Conservation (phyloP, 2,113 vertebrate genomes). For the Antidorcas marsupialis region DNA sequence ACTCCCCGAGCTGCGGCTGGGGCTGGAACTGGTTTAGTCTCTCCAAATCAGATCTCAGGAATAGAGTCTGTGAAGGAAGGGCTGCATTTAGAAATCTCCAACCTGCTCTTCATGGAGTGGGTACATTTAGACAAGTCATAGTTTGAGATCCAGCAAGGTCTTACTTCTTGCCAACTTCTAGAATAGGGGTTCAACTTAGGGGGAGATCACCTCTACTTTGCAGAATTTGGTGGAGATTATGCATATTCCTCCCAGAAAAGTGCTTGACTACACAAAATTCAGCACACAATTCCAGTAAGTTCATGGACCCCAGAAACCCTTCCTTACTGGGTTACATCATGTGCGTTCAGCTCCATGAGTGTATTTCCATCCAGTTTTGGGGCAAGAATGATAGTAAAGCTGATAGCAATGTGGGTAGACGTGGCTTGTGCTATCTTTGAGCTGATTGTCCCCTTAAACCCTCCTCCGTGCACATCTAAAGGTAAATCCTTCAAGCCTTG, state of each 20-base stretch:
- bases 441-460: neutral
- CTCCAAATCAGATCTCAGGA: neutral
- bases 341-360: neutral
- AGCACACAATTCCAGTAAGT: neutral
- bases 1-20: neutral
- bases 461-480: neutral
- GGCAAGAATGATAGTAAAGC: neutral
- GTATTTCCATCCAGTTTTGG: neutral
- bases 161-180: neutral
- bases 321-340: neutral
- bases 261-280: neutral
- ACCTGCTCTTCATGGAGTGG: neutral
- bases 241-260: neutral
- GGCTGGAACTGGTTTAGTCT: neutral
- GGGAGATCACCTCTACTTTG: neutral
- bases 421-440: neutral
- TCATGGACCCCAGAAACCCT: neutral
- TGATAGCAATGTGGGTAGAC: neutral
- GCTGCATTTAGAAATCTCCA: neutral
- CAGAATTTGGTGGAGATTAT: neutral
- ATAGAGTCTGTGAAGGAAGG: neutral
- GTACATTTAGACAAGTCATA: neutral
- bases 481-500: neutral
- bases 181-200: neutral
- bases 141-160: neutral